These are phyloP conservation scores for Phrynosoma blainvillii DNA, from an alignment of 2,113 vertebrate genomes.

Conservation along the genomic window DNA sequence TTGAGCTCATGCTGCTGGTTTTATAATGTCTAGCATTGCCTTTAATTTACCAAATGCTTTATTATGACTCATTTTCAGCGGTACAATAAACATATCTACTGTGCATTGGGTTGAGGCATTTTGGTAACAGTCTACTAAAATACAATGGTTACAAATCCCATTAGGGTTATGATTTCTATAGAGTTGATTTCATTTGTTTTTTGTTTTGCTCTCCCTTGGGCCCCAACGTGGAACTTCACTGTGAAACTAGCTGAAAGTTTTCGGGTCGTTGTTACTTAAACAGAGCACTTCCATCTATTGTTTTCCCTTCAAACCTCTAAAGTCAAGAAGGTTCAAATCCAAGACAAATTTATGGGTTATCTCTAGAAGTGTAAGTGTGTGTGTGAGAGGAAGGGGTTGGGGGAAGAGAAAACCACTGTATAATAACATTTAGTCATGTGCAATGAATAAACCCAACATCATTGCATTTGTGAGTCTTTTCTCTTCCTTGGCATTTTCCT, in stretches of 20 bases:
- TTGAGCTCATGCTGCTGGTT: constrained; percentile 56
- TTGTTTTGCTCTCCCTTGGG: constrained; percentile 53
- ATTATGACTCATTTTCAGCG: constrained; percentile 61
- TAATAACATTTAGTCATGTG: neutral
- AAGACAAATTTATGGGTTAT: constrained; percentile 63
- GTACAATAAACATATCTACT: constrained; percentile 51
- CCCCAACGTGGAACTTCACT: constrained; percentile 52
- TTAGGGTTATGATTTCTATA: constrained; percentile 51
- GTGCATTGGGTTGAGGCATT: constrained; percentile 46
- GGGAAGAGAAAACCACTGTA: constrained; percentile 64
- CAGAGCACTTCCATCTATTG: constrained; percentile 78
- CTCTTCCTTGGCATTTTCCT: neutral
- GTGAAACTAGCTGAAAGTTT: constrained; percentile 71
- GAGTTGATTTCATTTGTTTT: constrained; percentile 20
- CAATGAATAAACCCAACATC: neutral
- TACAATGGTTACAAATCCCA: constrained; percentile 47
- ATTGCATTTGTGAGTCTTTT: neutral
- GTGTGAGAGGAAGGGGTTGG: constrained; percentile 36
- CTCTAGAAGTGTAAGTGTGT: constrained; percentile 50
- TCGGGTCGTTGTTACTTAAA: constrained; percentile 76
- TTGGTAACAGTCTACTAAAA: constrained; percentile 47
- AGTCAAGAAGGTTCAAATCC: constrained; percentile 64
- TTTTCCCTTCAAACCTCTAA: constrained; percentile 70
- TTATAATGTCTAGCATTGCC: constrained; percentile 65
- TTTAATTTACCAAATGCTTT: constrained; percentile 63